These are phyloP conservation scores for Chlamydotis undulata DNA, from an alignment of 2,113 vertebrate genomes.

Conservation along the genomic window DNA sequence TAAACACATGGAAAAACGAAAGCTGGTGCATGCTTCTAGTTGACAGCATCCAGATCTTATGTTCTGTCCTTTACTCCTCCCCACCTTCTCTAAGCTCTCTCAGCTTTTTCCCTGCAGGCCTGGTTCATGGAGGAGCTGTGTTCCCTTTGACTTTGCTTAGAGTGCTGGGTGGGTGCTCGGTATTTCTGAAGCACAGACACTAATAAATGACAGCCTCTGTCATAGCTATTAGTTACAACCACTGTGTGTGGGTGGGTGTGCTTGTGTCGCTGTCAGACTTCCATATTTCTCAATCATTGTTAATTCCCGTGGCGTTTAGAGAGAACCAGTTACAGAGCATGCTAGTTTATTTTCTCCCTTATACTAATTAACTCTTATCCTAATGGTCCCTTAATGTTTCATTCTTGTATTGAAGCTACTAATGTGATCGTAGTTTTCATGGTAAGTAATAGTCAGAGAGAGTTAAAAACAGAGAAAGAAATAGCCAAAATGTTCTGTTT, in stretches of 20 bases:
- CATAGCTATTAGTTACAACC: conserved; percentile 33
- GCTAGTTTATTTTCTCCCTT: conserved; percentile 3
- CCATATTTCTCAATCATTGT: conserved; percentile 45
- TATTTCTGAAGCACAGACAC: conserved; percentile 9
- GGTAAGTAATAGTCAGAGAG: neutral
- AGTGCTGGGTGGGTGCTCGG: neutral
- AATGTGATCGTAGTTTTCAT: neutral
- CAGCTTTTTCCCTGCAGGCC: neutral
- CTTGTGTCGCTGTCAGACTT: neutral
- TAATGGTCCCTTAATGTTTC: neutral
- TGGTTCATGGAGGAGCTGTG: neutral
- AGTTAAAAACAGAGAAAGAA: neutral
- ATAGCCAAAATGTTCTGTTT: neutral
- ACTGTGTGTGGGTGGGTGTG: conserved; percentile 26
- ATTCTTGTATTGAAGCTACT: neutral
- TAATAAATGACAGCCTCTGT: conserved; percentile 42
- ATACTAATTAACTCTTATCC: neutral
- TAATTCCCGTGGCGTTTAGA: conserved; percentile 3
- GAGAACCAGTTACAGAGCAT: neutral
- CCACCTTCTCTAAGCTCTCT: neutral
- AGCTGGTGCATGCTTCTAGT: neutral
- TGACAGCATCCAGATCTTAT: neutral
- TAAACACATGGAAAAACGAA: neutral
- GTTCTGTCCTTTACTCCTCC: neutral
- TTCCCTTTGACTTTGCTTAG: conserved; percentile 49